Evolutionary conservation across 2,113 vertebrate genomes (phyloP), one percentile per base, ranked within the genome.

Genomic region (Dipodomys ordii): DNA sequence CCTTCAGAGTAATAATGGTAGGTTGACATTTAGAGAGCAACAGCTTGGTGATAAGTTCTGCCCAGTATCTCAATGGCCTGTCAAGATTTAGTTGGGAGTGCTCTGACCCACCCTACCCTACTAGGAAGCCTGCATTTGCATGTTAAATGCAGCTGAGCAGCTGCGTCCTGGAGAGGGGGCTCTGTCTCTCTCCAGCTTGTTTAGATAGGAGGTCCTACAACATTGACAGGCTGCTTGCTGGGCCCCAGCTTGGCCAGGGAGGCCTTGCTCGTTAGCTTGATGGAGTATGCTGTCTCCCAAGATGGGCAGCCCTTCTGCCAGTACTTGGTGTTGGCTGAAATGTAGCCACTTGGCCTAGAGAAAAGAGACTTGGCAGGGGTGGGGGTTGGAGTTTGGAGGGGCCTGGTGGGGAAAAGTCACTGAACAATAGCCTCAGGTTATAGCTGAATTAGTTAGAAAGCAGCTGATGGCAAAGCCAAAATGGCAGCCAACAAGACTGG

Each of bases 211-310:
- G 73, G 73, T 83, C 91, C 81, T 82, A 3, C 4, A 67, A 85
- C 83, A 22, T 22, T 39, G 90, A 95, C 20, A 84, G 94, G 94
- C 89, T 95, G 94, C 97, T 96, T 22, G 20, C 95, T 86, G 97
- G 90, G 94, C n/a, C 0, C 0, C 94, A 2, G 93, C 88, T 98
- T 98, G 98, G 97, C 98, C 83, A n/a, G 77, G 62, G 7, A 90
- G 94, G 95, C 95, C 78, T 71, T 49, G 94, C 98, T 98, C 97
- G 67, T 98, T 98, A 98, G 97, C 96, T 95, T 98, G 97, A 97
- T 97, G 81, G 91, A 98, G 92, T 89, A 88, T 39, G 92, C 92
- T 97, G 97, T 96, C 97, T 68, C 92, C 94, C 92, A 8, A 92
- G 95, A 94, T 93, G 96, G 94, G 95, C 68, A 1, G 22, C 32